Evolutionary conservation across 2,797 vertebrate species (phyloP), one percentile per base, ranked within the genome.

Genomic region (Urophycis tenuis): DNA sequence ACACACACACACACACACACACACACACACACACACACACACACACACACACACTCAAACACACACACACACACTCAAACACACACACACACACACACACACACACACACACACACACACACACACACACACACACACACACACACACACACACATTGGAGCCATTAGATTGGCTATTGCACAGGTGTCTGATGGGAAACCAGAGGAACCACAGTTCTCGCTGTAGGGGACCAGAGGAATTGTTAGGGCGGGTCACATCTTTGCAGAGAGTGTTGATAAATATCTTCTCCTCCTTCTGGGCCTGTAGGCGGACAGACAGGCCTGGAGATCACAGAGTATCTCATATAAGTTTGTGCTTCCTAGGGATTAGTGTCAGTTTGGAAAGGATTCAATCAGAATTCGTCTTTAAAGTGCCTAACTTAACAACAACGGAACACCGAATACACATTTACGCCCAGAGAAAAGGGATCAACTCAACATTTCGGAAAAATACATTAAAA

Each of bases 101-200:
- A 60, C 73, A 53, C 73, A 53, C 74, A 75, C 75, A 81, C 74
- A 39, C 22, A 60, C 53, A 60, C 53, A 60, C 53, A n/a, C 8
- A 53, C 49, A 53, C 12, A 53, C 49, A 73, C 69, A 73, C 74
- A 36, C 53, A 29, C 60, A 25, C 31, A 75, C 32, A 75, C 32
- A 29, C 9, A 25, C 8, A 10, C 25, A 64, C 60, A 64, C 60
- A 64, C 29, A 64, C 60, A 64, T 64, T 64, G 29, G 60, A 64
- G 35, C 32, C 85, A 79, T 84, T 77, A 81, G 81, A 90, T 89
- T 88, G 78, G 80, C 75, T 85, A 73, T 74, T 41, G 78, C 86
- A 86, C 88, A 88, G 86, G 83, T 89, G 86, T 80, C 74, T 87
- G 77, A 90, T 88, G 81, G 81, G 79, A 85, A 88, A 80, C 64